Evolutionary conservation across 1,140 invertebrate species (phyloP), one percentile per base, ranked within the genome.

Genomic region (Rhagoletis pomonella): DNA sequence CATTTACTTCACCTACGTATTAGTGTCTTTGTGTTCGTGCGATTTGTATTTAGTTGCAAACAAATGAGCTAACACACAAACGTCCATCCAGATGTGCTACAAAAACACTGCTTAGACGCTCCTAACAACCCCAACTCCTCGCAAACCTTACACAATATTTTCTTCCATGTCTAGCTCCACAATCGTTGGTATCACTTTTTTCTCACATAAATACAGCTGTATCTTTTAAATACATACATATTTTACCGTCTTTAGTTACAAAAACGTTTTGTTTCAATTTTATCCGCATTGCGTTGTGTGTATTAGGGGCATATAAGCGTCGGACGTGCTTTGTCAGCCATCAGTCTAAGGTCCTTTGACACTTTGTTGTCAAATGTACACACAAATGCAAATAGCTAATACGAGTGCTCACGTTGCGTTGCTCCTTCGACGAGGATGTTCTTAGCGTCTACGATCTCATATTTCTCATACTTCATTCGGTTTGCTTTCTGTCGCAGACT

Each of bases 171-270:
- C 14, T 69, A 62, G 17, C 64, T 67, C 17, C 60, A 62, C 1
- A 62, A 14, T 62, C 17, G 4, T 19, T 81, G 3, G 12, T 81
- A 50, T 81, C 73, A 55, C 6, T 19, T 81, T 67, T 81, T 5
- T 14, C 50, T 81, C n/a, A 81, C 44, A 44, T 42, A 29, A 29
- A 29, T 29, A 29, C 29, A 29, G 29, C 29, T 29, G 29, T 29
- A 29, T 29, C 29, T 29, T 10, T 55, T 81, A 55, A 10, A 55
- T 42, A 81, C 73, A 55, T 81, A 81, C 73, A n/a, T 81, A 81
- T 58, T 81, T 44, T 73, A 73, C 50, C 73, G 73, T 55, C 73
- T 81, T 55, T 50, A 81, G 73, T 81, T 81, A 81, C 73, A 81
- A 55, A 81, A 55, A 81, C 73, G 73, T 55, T 81, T 81, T 81